Conservation (phyloP, 2,797 vertebrate genomes). For the Pterois miles region DNA sequence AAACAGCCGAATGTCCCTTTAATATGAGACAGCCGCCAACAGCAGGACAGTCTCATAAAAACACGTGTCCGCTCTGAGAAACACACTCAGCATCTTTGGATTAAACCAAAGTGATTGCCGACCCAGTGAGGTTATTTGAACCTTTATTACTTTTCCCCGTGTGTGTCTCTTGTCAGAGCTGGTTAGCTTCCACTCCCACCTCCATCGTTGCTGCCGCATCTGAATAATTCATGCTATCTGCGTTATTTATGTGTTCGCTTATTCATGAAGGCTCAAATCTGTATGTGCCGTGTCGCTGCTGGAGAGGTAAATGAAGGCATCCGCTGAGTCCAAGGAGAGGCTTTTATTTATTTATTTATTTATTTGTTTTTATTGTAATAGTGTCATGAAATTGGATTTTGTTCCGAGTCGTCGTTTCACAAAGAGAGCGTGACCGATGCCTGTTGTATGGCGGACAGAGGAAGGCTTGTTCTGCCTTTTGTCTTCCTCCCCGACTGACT, state of each 20-base stretch:
- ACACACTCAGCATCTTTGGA: conserved; percentile 64
- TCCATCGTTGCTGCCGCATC: conserved; percentile 54
- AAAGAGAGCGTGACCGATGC: conserved; percentile 63
- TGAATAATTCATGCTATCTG: conserved; percentile 84
- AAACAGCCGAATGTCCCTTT: background rate
- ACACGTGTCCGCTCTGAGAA: conserved; percentile 55
- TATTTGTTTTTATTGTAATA: conserved; percentile 44
- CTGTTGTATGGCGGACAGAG: conserved; percentile 57
- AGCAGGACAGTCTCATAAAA: conserved; percentile 45
- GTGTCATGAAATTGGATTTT: conserved; percentile 71
- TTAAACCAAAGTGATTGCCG: conserved; percentile 73
- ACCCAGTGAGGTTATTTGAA: conserved; percentile 72
- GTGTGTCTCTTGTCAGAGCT: conserved; percentile 73
- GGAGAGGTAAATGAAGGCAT: conserved; percentile 76
- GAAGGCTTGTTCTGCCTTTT: conserved; percentile 61
- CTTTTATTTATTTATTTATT: conserved; percentile 1
- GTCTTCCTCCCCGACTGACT: conserved; percentile 45
- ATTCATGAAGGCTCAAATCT: conserved; percentile 73
- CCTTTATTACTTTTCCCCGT: conserved; percentile 76
- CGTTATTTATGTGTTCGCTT: conserved; percentile 82
- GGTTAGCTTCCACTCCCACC: conserved; percentile 72
- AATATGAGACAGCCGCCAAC: background rate
- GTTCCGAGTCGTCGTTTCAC: conserved; percentile 38
- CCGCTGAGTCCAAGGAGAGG: conserved; percentile 34
- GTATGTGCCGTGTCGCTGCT: conserved; percentile 53